Conservation (phyloP, 2,888 invertebrate genomes). For the Plemyria rubiginata region DNA sequence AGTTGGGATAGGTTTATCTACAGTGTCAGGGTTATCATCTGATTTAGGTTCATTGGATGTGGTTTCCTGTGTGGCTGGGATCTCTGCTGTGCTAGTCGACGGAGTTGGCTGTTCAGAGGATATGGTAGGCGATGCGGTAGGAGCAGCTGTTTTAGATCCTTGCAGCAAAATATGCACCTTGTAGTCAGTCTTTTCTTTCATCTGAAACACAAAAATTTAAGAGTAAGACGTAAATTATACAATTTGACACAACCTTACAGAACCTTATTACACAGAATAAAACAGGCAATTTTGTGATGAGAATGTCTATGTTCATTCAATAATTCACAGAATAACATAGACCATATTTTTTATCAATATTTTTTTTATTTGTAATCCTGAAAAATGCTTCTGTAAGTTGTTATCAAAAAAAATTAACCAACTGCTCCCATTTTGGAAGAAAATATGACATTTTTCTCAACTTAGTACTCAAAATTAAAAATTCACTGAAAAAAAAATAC, state of each 20-base stretch:
- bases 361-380: too few relatives aligned
- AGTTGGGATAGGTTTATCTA: slow-evolving; percentile 22
- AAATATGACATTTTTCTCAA: too few relatives aligned
- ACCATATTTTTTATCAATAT: too few relatives aligned
- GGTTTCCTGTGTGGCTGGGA: slow-evolving; percentile 43
- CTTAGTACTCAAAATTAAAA: too few relatives aligned
- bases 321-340: too few relatives aligned
- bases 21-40: slow-evolving; percentile 33
- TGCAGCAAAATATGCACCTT: slow-evolving; percentile 87
- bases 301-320: too few relatives aligned
- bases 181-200: slow-evolving; percentile 81
- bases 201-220: slow-evolving; percentile 56
- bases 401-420: too few relatives aligned
- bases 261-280: not conserved
- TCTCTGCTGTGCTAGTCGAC: slow-evolving; percentile 59
- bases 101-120: slow-evolving; percentile 53
- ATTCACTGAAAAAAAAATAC: too few relatives aligned
- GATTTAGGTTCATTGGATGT: slow-evolving; percentile 45
- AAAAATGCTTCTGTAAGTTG: too few relatives aligned
- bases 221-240: not conserved
- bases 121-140: slow-evolving; percentile 37
- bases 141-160: slow-evolving; percentile 67
- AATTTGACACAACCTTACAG: not conserved
- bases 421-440: too few relatives aligned
- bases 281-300: too few relatives aligned